A percentile compares a stretch with the other conserved stretches of the same genome.
Conservation (phyloP, 2,888 invertebrate genomes). For the Nephrotoma appendiculata region DNA sequence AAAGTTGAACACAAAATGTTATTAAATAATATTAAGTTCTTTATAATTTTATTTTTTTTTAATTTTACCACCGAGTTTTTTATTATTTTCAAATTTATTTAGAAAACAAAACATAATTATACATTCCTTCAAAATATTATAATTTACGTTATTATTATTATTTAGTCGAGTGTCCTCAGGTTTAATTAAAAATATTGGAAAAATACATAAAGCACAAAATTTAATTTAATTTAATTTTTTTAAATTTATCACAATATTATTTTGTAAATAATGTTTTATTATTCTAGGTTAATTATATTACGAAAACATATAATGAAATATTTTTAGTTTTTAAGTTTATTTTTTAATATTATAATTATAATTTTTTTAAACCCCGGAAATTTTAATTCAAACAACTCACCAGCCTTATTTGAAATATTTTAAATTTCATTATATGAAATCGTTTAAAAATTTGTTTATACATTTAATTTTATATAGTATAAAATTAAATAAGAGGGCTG, state of each 20-base stretch:
- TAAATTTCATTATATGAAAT: not conserved
- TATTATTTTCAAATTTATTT: not conserved
- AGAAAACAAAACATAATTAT: not conserved
- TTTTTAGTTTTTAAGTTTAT: not conserved
- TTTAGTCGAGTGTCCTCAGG: not conserved
- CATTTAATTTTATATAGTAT: not conserved
- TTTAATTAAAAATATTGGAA: not conserved
- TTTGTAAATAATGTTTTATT: not conserved
- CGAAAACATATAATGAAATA: not conserved
- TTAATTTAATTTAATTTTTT: not conserved
- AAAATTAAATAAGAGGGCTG: constrained; percentile 5
- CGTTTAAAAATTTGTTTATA: not conserved
- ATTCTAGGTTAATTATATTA: not conserved
- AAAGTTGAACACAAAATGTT: not conserved
- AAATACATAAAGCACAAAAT: not conserved
- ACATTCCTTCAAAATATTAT: not conserved
- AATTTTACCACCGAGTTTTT: not conserved
- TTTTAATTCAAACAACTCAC: not conserved
- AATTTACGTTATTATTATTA: not conserved
- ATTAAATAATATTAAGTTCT: not conserved
- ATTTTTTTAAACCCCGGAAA: not conserved
- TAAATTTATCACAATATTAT: not conserved
- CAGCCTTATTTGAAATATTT: not conserved
- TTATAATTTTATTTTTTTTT: not conserved
- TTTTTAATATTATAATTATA: not conserved